A percentile compares a stretch with the other conserved stretches of the same genome.
Evolutionary conservation across 1,140 invertebrate species (phyloP).

Genomic region (Anoplophora glabripennis): DNA sequence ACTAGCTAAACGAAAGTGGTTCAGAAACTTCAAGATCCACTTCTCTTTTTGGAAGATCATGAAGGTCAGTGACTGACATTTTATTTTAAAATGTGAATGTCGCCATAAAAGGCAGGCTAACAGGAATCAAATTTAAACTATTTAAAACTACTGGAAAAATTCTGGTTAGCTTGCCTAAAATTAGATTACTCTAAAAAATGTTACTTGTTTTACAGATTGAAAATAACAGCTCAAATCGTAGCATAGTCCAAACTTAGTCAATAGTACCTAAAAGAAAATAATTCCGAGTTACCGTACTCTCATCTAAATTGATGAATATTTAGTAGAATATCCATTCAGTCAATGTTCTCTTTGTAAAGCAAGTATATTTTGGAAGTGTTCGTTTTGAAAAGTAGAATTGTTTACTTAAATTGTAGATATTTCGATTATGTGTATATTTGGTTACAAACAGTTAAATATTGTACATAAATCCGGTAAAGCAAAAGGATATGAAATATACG

Average conservation of each 20-base stretch:
- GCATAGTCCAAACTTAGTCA: neutral
- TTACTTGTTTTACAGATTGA: slow-evolving; percentile 9
- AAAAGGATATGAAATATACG: slow-evolving; percentile 51
- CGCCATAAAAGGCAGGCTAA: slow-evolving; percentile 13
- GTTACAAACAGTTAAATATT: slow-evolving; percentile 37
- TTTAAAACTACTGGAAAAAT: neutral
- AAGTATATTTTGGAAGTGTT: slow-evolving; percentile 18
- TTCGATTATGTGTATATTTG: slow-evolving; percentile 46
- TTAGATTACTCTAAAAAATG: slow-evolving; percentile 14
- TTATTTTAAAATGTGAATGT: slow-evolving; percentile 26
- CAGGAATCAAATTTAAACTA: slow-evolving; percentile 6
- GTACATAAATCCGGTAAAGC: slow-evolving; percentile 42
- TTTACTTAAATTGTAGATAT: slow-evolving; percentile 44
- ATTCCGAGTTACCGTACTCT: neutral
- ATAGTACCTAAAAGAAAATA: slow-evolving; percentile 2
- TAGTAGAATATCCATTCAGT: no score
- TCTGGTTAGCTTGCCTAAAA: slow-evolving; percentile 26
- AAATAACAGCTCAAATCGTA: neutral
- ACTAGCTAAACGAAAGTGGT: slow-evolving; percentile 6
- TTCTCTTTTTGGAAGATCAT: slow-evolving; percentile 20
- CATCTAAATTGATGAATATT: no score
- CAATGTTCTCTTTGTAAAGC: slow-evolving; percentile 6
- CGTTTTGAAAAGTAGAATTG: slow-evolving; percentile 26
- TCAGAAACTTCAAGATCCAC: slow-evolving; percentile 16
- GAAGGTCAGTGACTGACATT: slow-evolving; percentile 34